Conservation (phyloP, 2,888 invertebrate genomes). For the Micoletzkya japonica region DNA sequence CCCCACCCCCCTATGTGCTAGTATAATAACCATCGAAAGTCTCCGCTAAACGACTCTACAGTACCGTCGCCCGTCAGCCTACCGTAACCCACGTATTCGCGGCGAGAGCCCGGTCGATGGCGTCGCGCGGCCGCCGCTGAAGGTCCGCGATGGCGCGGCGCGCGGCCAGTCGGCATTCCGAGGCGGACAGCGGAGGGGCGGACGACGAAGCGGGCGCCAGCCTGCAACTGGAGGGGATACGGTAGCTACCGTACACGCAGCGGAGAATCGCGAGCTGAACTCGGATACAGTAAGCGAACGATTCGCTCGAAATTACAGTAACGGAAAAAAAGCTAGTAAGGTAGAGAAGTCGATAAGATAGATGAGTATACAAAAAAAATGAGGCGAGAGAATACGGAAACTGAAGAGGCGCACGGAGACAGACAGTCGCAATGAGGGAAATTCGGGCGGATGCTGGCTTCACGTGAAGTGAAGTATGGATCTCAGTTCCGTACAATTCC, state of each 20-base stretch:
- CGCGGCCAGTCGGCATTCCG: slow-evolving; percentile 21
- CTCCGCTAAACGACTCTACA: not conserved
- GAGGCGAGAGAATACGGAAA: not conserved
- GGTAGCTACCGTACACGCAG: no score
- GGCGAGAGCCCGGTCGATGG: slow-evolving; percentile 12
- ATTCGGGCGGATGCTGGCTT: no score
- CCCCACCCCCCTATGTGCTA: no score
- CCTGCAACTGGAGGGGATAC: no score
- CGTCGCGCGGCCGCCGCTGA: not conserved
- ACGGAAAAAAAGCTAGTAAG: no score
- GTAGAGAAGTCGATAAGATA: not conserved
- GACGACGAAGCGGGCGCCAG: not conserved
- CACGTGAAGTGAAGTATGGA: no score
- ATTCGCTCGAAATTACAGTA: no score
- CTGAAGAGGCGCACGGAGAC: not conserved
- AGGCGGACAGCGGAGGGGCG: slow-evolving; percentile 3
- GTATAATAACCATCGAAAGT: no score
- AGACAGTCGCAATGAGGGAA: not conserved
- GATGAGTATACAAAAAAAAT: not conserved
- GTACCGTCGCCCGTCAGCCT: not conserved
- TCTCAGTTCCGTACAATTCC: no score
- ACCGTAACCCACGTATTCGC: not conserved
- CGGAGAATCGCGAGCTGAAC: no score
- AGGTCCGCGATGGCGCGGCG: slow-evolving; percentile 19
- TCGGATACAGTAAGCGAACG: no score